phyloP scores from a whole-genome alignment of 1,140 invertebrate species.

The Phocides pigmalion region DNA sequence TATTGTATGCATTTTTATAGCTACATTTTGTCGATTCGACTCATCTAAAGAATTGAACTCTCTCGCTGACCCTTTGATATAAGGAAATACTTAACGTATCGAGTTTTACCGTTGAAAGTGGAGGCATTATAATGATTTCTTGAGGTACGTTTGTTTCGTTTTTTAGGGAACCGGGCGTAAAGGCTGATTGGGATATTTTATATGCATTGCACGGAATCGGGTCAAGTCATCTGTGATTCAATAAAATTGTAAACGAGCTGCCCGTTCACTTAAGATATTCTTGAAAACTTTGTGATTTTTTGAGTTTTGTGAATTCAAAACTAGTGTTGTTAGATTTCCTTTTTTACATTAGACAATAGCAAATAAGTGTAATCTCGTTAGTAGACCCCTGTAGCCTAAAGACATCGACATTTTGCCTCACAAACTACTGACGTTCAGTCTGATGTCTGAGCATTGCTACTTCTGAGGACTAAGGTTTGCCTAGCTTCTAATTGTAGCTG shows the following conservation, averaged over 20 bases:
- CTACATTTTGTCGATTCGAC: constrained; percentile 16
- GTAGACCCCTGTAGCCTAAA: too few relatives aligned
- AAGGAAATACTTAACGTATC: constrained; percentile 26
- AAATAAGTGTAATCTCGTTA: too few relatives aligned
- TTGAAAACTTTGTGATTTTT: too few relatives aligned
- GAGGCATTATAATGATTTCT: constrained; percentile 33
- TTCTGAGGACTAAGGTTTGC: too few relatives aligned
- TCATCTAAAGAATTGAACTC: constrained; percentile 22
- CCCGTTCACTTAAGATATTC: not conserved
- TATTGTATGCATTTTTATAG: constrained; percentile 7
- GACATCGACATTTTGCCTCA: too few relatives aligned
- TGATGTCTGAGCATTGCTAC: too few relatives aligned
- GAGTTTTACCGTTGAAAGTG: constrained; percentile 28
- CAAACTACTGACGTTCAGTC: too few relatives aligned
- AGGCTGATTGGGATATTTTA: constrained; percentile 21
- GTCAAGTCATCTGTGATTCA: constrained; percentile 12
- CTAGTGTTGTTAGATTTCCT: too few relatives aligned
- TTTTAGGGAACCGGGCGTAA: constrained; percentile 24
- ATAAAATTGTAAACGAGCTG: not conserved
- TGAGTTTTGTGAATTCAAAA: too few relatives aligned
- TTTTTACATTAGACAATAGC: too few relatives aligned
- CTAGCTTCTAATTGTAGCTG: too few relatives aligned
- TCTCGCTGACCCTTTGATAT: constrained; percentile 15
- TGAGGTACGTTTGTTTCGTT: constrained; percentile 20
- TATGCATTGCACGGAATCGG: constrained; percentile 10